Base-by-base conservation (phyloP, 2,888 invertebrate genomes). In the Erebia epiphron region DNA sequence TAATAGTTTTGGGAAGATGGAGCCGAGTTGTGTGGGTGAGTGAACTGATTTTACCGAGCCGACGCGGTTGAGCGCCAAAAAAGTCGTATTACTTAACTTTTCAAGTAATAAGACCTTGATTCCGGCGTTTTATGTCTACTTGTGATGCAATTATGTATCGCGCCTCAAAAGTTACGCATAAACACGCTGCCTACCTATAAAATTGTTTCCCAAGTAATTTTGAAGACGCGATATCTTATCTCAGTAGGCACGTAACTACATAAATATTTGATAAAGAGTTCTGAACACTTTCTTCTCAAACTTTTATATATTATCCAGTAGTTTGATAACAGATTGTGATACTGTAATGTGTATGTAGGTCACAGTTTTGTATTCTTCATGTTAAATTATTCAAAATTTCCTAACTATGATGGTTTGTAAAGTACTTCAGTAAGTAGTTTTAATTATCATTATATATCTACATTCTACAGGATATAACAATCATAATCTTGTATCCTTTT, bases 11-110 rank as follows among this genome's bases (percentile, higher is more conserved):
- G 75, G 69, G 79, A 85, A 82, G 77, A 90, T 90, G 90, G 92
- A 92, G 80, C 79, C 87, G 16, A 89, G 83, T 83, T 85, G 80
- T 79, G 87, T 90, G 73, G 92, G 92, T 92, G 80, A 90, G 92
- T 89, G 49, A 60, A 35, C n/a, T 75, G 50, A 60, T 49, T 61
- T 63, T 41, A 67, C 70, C 73, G 71, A 70, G 68, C 56, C 64
- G 68, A 69, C 52, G 61, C 62, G 68, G 67, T 69, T 70, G 75
- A 71, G 71, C 63, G 71, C 64, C 57, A 57, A 61, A 66, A 43
- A 41, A 58, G 60, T 64, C 70, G 60, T 50, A 64, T 71, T 67
- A 68, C 71, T 73, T 72, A 71, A 73, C 70, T 76, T 70, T 21
- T 62, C 46, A 68, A 74, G 72, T 74, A 62, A 69, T 75, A 72